These are phyloP conservation scores for Corythornis leucogaster DNA, from an alignment of 2,797 vertebrate genomes.

Conservation along the genomic window DNA sequence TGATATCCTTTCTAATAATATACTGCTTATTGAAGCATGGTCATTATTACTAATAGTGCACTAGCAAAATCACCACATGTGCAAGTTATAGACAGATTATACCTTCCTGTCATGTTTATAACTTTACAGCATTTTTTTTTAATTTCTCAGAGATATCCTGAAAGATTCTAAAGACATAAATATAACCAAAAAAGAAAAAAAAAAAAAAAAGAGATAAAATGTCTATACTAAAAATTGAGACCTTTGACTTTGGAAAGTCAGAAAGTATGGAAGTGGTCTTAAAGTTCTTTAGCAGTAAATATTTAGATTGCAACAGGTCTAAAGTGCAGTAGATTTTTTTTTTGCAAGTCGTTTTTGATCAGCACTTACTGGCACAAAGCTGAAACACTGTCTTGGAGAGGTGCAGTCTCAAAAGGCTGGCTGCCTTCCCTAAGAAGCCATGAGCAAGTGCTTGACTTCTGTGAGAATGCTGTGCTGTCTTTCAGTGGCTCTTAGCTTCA, in stretches of 20 bases:
- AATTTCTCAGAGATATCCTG: not conserved
- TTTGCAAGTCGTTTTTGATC: slow-evolving; percentile 37
- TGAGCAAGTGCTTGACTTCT: not conserved
- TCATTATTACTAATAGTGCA: not conserved
- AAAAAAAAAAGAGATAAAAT: not conserved
- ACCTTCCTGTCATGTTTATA: not conserved
- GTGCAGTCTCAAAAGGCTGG: not conserved
- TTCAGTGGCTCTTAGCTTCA: not conserved
- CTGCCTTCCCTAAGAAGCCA: not conserved
- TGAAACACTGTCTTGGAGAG: not conserved
- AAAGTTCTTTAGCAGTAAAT: not conserved
- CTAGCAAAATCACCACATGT: not conserved
- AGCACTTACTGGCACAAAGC: not conserved
- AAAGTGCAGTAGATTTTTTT: not conserved
- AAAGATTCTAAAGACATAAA: not conserved
- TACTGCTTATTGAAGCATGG: not conserved
- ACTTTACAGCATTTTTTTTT: not conserved
- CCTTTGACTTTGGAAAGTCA: not conserved
- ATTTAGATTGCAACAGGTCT: not conserved
- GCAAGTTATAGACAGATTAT: not conserved
- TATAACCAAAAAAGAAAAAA: not conserved
- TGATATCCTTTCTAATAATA: not conserved
- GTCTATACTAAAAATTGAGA: not conserved
- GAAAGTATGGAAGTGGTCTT: not conserved
- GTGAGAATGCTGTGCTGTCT: not conserved